Evolutionary conservation across 2,113 vertebrate genomes (phyloP), one percentile per base, ranked within the genome.

Genomic region (Scophthalmus maximus): DNA sequence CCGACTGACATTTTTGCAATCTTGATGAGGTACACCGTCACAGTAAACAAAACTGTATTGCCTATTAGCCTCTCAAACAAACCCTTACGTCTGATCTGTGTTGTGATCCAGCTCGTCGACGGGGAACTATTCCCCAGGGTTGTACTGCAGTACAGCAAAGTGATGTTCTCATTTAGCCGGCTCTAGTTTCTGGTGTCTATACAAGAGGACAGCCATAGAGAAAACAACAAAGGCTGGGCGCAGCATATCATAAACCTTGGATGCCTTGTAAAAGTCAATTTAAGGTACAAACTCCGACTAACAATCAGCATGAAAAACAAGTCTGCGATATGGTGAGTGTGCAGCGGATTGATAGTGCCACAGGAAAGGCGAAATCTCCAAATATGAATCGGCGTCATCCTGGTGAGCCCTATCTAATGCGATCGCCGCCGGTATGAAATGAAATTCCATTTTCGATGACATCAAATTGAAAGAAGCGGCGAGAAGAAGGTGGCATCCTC

Each of bases 101-200:
- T 85, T 79, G 73, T 49, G 89, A 90, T 89, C 91, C 92, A 76
- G 87, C 85, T 81, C 85, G 71, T 76, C 81, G 84, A 93, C 79
- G 82, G 65, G 83, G 84, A 90, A 90, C 79, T 90, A 89, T 91
- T 92, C 88, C 90, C 85, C 83, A 12, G 90, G 88, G 86, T 76
- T 61, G 81, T 36, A 20, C 69, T 70, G 80, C 88, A 76, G 84
- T 57, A 27, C 50, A 78, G 83, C 53, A 78, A 90, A 88, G 81
- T 84, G 79, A 83, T 88, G 81, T 88, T 89, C 90, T 84, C 80
- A 86, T 81, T 89, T 91, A 83, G 79, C 63, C 50, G 58, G 32
- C 55, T 76, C 53, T 15, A 30, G 73, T 71, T 49, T 22, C 60
- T 55, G 17, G 34, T 69, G 86, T 83, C 63, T 32, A 84, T 72